Conservation (phyloP, 2,113 vertebrate species). For the Anolis carolinensis region DNA sequence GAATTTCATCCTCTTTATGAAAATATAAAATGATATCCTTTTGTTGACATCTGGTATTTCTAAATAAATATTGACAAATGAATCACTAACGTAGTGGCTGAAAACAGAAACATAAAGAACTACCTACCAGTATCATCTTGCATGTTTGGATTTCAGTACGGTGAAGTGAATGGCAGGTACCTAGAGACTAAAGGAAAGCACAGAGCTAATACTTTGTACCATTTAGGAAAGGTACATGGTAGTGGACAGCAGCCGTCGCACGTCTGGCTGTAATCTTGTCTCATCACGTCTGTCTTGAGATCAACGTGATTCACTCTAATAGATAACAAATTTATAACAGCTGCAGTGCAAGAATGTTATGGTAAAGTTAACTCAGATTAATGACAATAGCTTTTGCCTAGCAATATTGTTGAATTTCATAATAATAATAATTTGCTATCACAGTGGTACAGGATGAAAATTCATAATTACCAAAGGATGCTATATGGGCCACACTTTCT, state of each 20-base stretch:
- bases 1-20: not conserved
- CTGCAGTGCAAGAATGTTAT: not conserved
- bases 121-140: not conserved
- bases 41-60: not conserved
- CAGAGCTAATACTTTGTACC: not conserved
- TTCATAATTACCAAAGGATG: not conserved
- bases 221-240: not conserved
- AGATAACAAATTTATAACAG: conserved; percentile 9
- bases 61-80: not conserved
- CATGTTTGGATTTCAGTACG: not conserved
- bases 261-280: not conserved
- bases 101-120: conserved; percentile 28
- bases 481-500: not conserved
- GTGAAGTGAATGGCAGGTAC: not conserved
- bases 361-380: not conserved
- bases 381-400: not conserved
- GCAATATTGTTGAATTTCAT: not conserved
- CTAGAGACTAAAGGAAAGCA: not conserved
- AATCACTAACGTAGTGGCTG: conserved; percentile 21
- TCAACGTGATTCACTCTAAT: conserved; percentile 11
- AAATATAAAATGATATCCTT: conserved; percentile 4
- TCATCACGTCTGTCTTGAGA: not conserved
- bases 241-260: not conserved
- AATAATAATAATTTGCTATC: not conserved
- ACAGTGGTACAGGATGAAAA: conserved; percentile 3